phyloP scores from a whole-genome alignment of 2,797 vertebrate species.

The Pangasius sanitwongsei region DNA sequence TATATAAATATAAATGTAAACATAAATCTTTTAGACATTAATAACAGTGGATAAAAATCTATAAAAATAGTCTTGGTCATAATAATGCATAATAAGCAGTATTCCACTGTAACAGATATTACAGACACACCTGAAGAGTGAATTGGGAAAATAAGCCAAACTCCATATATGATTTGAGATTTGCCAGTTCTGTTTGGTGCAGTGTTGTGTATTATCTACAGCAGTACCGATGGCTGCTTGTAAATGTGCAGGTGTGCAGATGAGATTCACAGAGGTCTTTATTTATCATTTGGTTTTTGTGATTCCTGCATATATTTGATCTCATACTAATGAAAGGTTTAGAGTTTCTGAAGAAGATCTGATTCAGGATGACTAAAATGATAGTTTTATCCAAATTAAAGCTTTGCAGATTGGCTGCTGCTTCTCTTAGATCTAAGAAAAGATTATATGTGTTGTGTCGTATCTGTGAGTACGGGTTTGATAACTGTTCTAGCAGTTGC shows the following conservation, averaged over 20 bases:
- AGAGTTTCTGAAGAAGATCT: neutral
- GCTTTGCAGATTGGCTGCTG: neutral
- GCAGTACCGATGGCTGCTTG: neutral
- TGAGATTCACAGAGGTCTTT: neutral
- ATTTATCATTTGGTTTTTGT: neutral
- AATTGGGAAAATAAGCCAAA: neutral
- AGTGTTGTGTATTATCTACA: neutral
- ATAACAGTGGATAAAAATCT: neutral
- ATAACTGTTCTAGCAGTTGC: neutral
- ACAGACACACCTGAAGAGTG: neutral
- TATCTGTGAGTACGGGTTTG: neutral
- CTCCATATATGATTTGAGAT: neutral
- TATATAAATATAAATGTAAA: too few species aligned
- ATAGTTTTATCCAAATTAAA: neutral
- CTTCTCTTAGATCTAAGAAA: neutral
- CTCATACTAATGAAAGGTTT: neutral
- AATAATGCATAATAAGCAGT: neutral
- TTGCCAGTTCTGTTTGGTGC: neutral
- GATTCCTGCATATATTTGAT: neutral
- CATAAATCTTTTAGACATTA: neutral
- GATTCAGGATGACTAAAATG: neutral
- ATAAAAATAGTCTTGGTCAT: neutral
- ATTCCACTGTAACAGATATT: neutral
- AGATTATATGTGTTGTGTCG: neutral
- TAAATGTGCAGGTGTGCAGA: neutral